phyloP scores from a whole-genome alignment of 2,888 invertebrate genomes.

The Eristalinus sepulchralis region DNA sequence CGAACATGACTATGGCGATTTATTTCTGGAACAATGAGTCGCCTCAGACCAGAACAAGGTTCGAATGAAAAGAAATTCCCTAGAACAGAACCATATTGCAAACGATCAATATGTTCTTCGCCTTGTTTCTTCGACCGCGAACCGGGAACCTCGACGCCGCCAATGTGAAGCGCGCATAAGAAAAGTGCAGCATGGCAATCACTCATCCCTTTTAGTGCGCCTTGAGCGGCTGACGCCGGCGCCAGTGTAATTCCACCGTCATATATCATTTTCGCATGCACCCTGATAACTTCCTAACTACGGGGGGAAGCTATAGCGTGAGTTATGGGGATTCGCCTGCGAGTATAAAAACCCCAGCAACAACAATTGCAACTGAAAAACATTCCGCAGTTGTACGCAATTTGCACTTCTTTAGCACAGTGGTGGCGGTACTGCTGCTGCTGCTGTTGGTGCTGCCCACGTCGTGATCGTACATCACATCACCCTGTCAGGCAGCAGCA shows the following conservation, averaged over 20 bases:
- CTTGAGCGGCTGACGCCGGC: constrained; percentile 68
- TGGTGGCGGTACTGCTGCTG: background rate
- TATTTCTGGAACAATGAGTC: constrained; percentile 60
- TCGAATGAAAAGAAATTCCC: constrained; percentile 32
- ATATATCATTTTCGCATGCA: constrained; percentile 69
- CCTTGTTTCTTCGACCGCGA: constrained; percentile 35
- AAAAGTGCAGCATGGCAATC: constrained; percentile 56
- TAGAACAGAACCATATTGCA: constrained; percentile 50
- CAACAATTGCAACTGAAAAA: constrained; percentile 40
- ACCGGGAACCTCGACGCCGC: constrained; percentile 17
- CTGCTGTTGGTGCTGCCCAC: constrained; percentile 50
- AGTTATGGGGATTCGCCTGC: constrained; percentile 60
- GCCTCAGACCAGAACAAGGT: constrained; percentile 10
- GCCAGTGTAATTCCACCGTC: constrained; percentile 65
- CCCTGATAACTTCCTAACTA: constrained; percentile 59
- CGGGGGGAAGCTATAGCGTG: constrained; percentile 51
- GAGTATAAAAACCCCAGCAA: constrained; percentile 25
- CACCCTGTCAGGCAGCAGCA: constrained; percentile 60
- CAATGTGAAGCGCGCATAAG: constrained; percentile 5
- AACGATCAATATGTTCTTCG: constrained; percentile 45
- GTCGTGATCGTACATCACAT: constrained; percentile 70
- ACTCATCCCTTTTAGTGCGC: constrained; percentile 70
- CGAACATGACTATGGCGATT: constrained; percentile 39
- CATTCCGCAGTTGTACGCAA: constrained; percentile 43
- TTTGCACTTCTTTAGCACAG: constrained; percentile 63